phyloP scores from a whole-genome alignment of 92 coral and sea anemone genomes.

The Porites rus region DNA sequence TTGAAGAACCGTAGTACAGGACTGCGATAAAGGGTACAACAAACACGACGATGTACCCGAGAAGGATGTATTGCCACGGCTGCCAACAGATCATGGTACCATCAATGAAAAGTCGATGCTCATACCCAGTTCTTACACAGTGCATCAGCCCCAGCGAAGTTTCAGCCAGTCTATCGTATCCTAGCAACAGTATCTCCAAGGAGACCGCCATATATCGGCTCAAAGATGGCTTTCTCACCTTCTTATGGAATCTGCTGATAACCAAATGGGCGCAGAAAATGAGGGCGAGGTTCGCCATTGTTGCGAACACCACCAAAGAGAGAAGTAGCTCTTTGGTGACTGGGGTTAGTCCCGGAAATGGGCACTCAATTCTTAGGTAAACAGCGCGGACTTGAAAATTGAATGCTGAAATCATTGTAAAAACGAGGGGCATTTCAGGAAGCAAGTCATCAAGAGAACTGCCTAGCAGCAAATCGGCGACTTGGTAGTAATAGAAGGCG shows the following conservation, averaged over 20 bases:
- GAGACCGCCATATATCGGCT: conserved; percentile 52
- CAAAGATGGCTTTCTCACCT: conserved; percentile 18
- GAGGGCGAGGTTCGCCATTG: conserved; percentile 44
- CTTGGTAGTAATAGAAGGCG: conserved; percentile 64
- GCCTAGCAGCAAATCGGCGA: conserved; percentile 42
- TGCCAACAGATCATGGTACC: conserved; percentile 62
- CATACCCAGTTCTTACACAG: conserved; percentile 57
- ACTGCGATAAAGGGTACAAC: conserved; percentile 59
- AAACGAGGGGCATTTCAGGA: conserved; percentile 7
- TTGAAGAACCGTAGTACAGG: conserved; percentile 55
- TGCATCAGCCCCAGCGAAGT: conserved; percentile 55
- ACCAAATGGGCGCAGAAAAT: conserved; percentile 49
- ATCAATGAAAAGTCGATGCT: conserved; percentile 47
- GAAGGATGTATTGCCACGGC: conserved; percentile 60
- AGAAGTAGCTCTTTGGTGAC: conserved; percentile 68
- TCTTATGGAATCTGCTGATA: conserved; percentile 35
- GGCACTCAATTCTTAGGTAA: conserved; percentile 51
- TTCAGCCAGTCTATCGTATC: conserved; percentile 62
- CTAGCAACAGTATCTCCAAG: conserved; percentile 69
- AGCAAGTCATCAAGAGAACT: conserved; percentile 23
- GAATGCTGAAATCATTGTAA: conserved; percentile 27
- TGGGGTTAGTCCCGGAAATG: conserved; percentile 73
- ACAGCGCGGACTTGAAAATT: conserved; percentile 39
- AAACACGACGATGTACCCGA: conserved; percentile 40
- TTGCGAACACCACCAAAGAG: conserved; percentile 53